These are phyloP conservation scores for Hylaea fasciaria DNA, from an alignment of 2,888 invertebrate species.

Conservation along the genomic window DNA sequence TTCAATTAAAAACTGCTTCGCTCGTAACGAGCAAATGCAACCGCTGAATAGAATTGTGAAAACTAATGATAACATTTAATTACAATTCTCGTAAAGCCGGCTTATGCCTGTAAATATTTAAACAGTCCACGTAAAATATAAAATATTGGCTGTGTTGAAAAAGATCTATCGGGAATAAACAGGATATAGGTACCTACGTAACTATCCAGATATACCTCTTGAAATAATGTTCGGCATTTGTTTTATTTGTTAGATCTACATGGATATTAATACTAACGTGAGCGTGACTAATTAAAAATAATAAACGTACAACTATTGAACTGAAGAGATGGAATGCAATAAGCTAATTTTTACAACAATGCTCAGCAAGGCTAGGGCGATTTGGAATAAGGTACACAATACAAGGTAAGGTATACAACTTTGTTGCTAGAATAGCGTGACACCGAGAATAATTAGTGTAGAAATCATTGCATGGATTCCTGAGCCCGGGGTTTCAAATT, in stretches of 20 bases:
- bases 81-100: too few relatives aligned
- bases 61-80: too few relatives aligned
- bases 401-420: slow-evolving; percentile 38
- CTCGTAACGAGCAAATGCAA: not conserved
- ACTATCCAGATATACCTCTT: too few relatives aligned
- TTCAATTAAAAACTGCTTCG: slow-evolving; percentile 1
- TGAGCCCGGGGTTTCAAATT: slow-evolving; percentile 12
- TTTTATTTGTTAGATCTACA: not conserved
- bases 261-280: not conserved
- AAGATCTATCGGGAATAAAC: too few relatives aligned
- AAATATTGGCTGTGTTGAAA: too few relatives aligned
- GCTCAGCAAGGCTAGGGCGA: too few relatives aligned
- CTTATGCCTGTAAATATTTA: too few relatives aligned
- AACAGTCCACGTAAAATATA: too few relatives aligned
- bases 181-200: too few relatives aligned
- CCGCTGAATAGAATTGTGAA: not conserved
- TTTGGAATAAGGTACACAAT: too few relatives aligned
- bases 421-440: slow-evolving; percentile 52
- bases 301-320: not conserved
- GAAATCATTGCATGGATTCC: slow-evolving; percentile 55
- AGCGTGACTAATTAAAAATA: not conserved
- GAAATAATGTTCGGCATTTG: not conserved
- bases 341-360: slow-evolving; percentile 27
- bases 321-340: slow-evolving; percentile 14
- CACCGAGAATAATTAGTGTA: slow-evolving; percentile 54